Evolutionary conservation across 2,113 vertebrate species (phyloP), one percentile per base, ranked within the genome.

Genomic region (Etheostoma cragini): DNA sequence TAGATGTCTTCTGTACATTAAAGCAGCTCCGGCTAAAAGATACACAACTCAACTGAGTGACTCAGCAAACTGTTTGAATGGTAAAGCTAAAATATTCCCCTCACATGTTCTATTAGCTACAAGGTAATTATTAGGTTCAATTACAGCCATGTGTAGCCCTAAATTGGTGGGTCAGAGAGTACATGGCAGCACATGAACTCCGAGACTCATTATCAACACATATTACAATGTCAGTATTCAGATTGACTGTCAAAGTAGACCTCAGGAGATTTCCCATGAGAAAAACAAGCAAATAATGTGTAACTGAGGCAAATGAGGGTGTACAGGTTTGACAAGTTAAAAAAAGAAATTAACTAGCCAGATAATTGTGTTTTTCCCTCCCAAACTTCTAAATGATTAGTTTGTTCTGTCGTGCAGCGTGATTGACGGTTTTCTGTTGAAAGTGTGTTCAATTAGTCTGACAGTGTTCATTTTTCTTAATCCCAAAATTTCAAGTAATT

Each of bases 201-300:
- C 3, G 30, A 30, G 3, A 30, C 30, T 30, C 30, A 30, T 30
- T 30, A 30, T 30, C 30, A 30, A 30, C 30, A 2, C 30, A 30
- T 30, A 30, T 30, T 30, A 30, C 30, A 30, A 30, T 38, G 35
- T 38, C 35, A 38, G 35, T 38, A 8, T 38, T 38, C 35, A 38
- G 35, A 76, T 56, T 16, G 65, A 38, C 65, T 68, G 61, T n/a
- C 17, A 2, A 47, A 38, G 81, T 63, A 33, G 38, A 60, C 30
- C 42, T 42, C 60, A 83, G 30, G 33, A 49, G 24, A 53, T 46
- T 38, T 30, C 1, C 26, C 3, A 30, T 10, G 11, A 63, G 70
- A 75, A 80, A 77, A 72, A 71, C 49, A 38, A 84, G 68, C 45
- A 66, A 67, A 83, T 73, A 52, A 83, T 54, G 62, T 76, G 57